These are phyloP conservation scores for Oryzias javanicus DNA, from an alignment of 2,113 vertebrate genomes.

Conservation along the genomic window DNA sequence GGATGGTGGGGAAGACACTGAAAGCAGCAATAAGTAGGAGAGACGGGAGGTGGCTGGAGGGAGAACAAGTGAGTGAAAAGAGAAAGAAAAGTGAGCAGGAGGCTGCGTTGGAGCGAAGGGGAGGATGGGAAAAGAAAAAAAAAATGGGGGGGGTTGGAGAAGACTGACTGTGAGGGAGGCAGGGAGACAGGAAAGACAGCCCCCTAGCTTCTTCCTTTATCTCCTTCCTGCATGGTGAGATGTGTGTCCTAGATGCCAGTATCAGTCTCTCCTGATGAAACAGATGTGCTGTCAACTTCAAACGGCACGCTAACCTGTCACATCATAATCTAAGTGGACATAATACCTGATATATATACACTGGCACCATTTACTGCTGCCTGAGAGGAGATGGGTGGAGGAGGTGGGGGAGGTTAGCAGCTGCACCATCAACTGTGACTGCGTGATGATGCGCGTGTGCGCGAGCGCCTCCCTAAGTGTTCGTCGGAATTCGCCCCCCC, in stretches of 20 bases:
- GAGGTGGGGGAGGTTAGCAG: conserved; percentile 67
- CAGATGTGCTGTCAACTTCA: conserved; percentile 88
- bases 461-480: conserved; percentile 50
- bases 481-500: conserved; percentile 40
- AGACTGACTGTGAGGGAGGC: conserved; percentile 48
- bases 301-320: conserved; percentile 82
- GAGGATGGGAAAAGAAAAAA: conserved; percentile 24
- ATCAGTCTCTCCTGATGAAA: conserved; percentile 85
- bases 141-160: background rate
- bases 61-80: conserved; percentile 57
- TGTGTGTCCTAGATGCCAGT: conserved; percentile 87
- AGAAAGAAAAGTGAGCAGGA: conserved; percentile 58
- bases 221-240: conserved; percentile 79
- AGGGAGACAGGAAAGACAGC: conserved; percentile 73
- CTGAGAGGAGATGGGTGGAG: conserved; percentile 70
- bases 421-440: conserved; percentile 72
- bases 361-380: conserved; percentile 80
- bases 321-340: conserved; percentile 88
- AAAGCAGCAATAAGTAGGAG: conserved; percentile 41
- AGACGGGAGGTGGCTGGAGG: conserved; percentile 45
- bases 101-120: conserved; percentile 36
- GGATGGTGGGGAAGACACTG: conserved; percentile 23
- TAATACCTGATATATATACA: conserved; percentile 83
- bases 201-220: conserved; percentile 76
- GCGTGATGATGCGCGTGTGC: conserved; percentile 58